phyloP scores from a whole-genome alignment of 2,797 vertebrate genomes.

The Sebastes flavidus region DNA sequence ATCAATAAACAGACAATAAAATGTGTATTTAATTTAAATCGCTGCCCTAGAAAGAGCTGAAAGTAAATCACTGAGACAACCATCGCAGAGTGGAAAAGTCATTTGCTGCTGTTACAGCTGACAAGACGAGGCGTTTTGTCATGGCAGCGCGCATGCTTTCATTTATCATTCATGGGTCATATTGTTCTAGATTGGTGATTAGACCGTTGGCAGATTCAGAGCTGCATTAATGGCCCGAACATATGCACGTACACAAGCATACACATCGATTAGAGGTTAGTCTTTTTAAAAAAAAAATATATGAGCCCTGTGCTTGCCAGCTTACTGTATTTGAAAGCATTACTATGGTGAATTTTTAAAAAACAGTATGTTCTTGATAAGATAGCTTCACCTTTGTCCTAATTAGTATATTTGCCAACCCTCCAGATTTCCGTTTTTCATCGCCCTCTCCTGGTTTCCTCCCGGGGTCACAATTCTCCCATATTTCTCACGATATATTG shows the following conservation, averaged over 20 bases:
- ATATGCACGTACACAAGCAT: conserved; percentile 23
- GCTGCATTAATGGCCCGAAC: conserved; percentile 27
- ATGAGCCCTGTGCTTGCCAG: not conserved
- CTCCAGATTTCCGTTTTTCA: too few species aligned
- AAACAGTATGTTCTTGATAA: conserved; percentile 7
- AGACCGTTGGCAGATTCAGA: conserved; percentile 40
- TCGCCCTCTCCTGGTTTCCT: too few species aligned
- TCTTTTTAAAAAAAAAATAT: not conserved
- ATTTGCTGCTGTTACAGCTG: conserved; percentile 30
- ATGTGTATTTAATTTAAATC: conserved; percentile 15
- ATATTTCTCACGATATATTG: rapidly evolving
- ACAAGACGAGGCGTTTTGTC: conserved; percentile 50
- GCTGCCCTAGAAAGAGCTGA: not conserved
- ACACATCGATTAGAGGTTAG: conserved; percentile 19
- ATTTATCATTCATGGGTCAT: conserved; percentile 62
- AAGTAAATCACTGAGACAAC: conserved; percentile 30
- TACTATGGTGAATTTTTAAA: not conserved
- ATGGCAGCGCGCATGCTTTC: conserved; percentile 24
- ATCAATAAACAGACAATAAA: conserved; percentile 29
- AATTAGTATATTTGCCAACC: not conserved
- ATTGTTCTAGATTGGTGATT: conserved; percentile 53
- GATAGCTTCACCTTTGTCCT: conserved; percentile 10
- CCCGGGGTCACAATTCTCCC: too few species aligned
- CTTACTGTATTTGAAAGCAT: not conserved
- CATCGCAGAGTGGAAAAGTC: conserved; percentile 16